Evolutionary conservation across 2,113 vertebrate genomes (phyloP).

Genomic region (Gymnorhina tibicen): DNA sequence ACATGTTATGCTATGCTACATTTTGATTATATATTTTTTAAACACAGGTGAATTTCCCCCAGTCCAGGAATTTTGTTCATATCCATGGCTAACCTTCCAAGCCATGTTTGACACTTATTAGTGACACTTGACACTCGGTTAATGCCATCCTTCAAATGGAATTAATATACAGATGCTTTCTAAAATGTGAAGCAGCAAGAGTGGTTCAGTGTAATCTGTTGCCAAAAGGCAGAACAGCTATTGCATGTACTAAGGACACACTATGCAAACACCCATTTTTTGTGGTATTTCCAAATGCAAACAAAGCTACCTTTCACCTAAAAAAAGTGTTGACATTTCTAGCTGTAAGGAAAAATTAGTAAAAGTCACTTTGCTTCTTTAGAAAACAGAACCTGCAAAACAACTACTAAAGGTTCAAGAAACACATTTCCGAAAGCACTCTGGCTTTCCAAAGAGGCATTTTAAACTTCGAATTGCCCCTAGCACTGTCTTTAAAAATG

Average conservation of each 20-base stretch:
- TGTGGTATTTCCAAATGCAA: neutral
- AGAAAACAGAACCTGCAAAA: neutral
- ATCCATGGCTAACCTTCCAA: neutral
- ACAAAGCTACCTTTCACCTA: neutral
- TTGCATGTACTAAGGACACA: neutral
- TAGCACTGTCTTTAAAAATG: neutral
- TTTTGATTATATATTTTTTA: neutral
- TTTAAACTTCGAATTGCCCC: neutral
- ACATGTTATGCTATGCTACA: neutral
- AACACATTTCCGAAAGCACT: neutral
- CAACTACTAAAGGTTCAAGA: neutral
- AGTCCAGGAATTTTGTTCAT: neutral
- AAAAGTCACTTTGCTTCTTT: neutral
- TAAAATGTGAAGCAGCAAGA: neutral
- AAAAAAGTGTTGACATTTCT: neutral
- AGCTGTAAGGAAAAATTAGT: neutral
- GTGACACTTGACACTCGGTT: neutral
- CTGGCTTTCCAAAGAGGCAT: neutral
- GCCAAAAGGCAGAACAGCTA: neutral
- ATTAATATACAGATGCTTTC: neutral
- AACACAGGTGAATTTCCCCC: neutral
- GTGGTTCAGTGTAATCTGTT: neutral
- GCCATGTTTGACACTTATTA: neutral
- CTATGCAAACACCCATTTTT: neutral
- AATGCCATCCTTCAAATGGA: neutral